Percentiles rank a stretch among this genome's conserved stretches.
Evolutionary conservation across 2,888 invertebrate species (phyloP).

Genomic region (Lycia hirtaria): DNA sequence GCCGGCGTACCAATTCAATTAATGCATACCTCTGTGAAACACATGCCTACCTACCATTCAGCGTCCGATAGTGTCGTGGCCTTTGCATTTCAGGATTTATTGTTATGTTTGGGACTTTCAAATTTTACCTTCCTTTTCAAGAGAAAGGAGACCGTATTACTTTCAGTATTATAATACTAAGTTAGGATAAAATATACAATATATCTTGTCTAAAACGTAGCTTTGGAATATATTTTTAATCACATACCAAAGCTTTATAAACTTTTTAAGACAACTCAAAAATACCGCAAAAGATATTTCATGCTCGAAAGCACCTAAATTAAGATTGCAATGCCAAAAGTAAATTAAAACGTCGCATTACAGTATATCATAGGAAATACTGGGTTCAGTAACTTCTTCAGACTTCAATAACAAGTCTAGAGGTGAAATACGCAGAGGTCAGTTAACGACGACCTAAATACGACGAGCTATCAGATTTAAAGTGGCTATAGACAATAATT

Average conservation of each 20-base stretch:
- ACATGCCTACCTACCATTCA: not conserved
- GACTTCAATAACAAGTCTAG: slow-evolving; percentile 58
- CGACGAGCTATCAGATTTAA: slow-evolving; percentile 68
- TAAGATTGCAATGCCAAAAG: slow-evolving; percentile 30
- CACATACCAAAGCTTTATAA: not conserved
- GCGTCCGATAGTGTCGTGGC: not conserved
- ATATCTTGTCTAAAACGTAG: too few relatives aligned
- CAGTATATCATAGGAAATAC: slow-evolving; percentile 51
- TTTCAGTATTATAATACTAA: too few relatives aligned
- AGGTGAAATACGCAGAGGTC: slow-evolving; percentile 66
- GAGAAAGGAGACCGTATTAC: too few relatives aligned
- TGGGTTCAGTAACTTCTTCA: slow-evolving; percentile 45
- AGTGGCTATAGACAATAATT: too few relatives aligned
- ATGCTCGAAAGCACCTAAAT: slow-evolving; percentile 18
- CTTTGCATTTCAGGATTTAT: slow-evolving; percentile 7
- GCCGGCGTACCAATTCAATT: slow-evolving; percentile 67
- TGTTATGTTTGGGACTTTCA: not conserved
- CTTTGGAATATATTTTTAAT: not conserved
- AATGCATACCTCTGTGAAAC: slow-evolving; percentile 23
- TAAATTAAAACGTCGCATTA: slow-evolving; percentile 39
- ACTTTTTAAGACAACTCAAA: not conserved
- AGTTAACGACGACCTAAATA: slow-evolving; percentile 71
- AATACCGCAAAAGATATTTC: slow-evolving; percentile 10
- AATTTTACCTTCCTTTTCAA: not conserved
- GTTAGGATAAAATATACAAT: too few relatives aligned